These are phyloP conservation scores for Ectemnius continuus DNA, from an alignment of 2,888 invertebrate genomes.

Conservation along the genomic window DNA sequence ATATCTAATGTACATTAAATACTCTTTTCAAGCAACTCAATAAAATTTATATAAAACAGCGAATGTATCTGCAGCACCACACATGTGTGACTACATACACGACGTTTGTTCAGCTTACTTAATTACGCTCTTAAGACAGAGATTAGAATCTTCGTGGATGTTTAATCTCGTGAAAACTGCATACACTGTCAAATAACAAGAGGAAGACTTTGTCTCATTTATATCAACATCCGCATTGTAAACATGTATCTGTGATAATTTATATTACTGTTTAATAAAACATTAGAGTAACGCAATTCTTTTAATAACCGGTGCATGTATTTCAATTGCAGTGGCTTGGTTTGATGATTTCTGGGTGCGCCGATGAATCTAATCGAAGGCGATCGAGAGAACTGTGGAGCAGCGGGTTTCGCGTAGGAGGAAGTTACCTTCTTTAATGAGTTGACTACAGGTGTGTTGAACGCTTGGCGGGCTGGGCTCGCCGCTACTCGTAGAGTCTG, in stretches of 20 bases:
- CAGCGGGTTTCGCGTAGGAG: slow-evolving; percentile 8
- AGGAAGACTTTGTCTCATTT: slow-evolving; percentile 50
- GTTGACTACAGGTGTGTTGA: slow-evolving; percentile 90
- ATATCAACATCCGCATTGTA: too few relatives aligned
- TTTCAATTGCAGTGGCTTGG: too few relatives aligned
- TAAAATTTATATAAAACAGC: slow-evolving; percentile 63
- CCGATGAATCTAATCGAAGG: too few relatives aligned
- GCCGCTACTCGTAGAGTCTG: slow-evolving; percentile 79
- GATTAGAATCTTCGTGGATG: slow-evolving; percentile 32
- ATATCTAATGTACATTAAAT: slow-evolving; percentile 50
- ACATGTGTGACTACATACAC: slow-evolving; percentile 43
- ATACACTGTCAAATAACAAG: slow-evolving; percentile 35
- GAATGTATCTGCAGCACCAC: slow-evolving; percentile 58
- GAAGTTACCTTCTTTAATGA: slow-evolving; percentile 86
- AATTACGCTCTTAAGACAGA: slow-evolving; percentile 29
- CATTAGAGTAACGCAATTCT: too few relatives aligned
- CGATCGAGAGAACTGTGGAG: too few relatives aligned
- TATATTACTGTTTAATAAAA: too few relatives aligned
- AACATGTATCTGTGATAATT: too few relatives aligned
- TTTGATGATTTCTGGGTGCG: too few relatives aligned
- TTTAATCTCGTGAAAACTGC: slow-evolving; percentile 38
- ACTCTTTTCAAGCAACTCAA: slow-evolving; percentile 61
- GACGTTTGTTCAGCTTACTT: slow-evolving; percentile 11
- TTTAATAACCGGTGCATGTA: too few relatives aligned
- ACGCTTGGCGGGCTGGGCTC: slow-evolving; percentile 81